phyloP scores from a whole-genome alignment of 2,888 invertebrate genomes.

The Hyles lineata region DNA sequence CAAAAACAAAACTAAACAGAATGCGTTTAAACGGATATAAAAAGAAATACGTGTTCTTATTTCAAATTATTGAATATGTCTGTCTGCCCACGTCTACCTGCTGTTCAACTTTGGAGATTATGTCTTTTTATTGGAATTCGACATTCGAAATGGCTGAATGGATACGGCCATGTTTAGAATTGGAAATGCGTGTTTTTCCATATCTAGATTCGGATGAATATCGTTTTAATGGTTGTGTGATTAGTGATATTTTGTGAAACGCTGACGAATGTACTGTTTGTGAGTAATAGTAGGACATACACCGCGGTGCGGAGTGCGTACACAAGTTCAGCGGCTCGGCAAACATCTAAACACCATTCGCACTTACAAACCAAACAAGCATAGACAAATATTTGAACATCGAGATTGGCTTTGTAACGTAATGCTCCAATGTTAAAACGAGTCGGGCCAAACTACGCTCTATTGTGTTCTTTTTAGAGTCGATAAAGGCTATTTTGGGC shows the following conservation, averaged over 20 bases:
- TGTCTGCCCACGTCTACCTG: constrained; percentile 82
- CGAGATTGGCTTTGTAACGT: constrained; percentile 70
- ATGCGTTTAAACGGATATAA: constrained; percentile 83
- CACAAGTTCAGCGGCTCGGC: constrained; percentile 77
- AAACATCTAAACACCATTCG: constrained; percentile 84
- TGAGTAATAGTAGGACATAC: constrained; percentile 71
- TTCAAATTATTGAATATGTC: constrained; percentile 83
- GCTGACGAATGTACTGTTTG: constrained; percentile 73
- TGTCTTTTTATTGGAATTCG: constrained; percentile 72
- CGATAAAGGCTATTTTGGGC: constrained; percentile 47
- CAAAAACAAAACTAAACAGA: constrained; percentile 84
- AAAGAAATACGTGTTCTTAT: constrained; percentile 83
- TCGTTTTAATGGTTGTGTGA: background rate
- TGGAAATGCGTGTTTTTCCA: constrained; percentile 44
- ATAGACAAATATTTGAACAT: constrained; percentile 81
- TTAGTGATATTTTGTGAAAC: constrained; percentile 41
- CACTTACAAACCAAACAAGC: constrained; percentile 83
- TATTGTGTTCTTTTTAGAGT: constrained; percentile 55
- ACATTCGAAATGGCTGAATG: constrained; percentile 68
- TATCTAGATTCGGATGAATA: constrained; percentile 38
- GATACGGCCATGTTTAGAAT: constrained; percentile 60
- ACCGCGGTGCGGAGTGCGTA: constrained; percentile 61
- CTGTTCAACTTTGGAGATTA: constrained; percentile 55
- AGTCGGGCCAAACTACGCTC: constrained; percentile 61
- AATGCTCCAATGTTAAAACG: constrained; percentile 56